Conservation (phyloP, 2,888 invertebrate genomes). For the Drosophila kuntzei region DNA sequence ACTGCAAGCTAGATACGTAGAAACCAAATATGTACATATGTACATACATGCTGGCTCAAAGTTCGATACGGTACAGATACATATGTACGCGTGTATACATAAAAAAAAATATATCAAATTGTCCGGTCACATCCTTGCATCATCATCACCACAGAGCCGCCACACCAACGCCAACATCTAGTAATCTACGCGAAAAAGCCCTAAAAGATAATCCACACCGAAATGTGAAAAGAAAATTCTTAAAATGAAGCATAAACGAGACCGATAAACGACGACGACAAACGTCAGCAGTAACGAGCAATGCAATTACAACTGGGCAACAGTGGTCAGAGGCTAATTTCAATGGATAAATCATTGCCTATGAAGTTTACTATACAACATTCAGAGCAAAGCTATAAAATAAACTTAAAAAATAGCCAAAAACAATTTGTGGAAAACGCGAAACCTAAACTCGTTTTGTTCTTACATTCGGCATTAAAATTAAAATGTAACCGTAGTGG, state of each 20-base stretch:
- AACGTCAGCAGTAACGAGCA: conserved; percentile 71
- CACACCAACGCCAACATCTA: conserved; percentile 25
- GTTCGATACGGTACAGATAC: conserved; percentile 60
- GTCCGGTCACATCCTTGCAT: conserved; percentile 71
- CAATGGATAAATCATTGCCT: conserved; percentile 8
- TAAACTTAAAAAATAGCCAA: conserved; percentile 31
- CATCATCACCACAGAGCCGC: conserved; percentile 46
- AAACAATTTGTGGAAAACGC: conserved; percentile 72
- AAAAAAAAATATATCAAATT: conserved; percentile 69
- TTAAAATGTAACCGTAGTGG: conserved; percentile 64
- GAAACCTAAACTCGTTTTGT: conserved; percentile 69
- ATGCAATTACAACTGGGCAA: conserved; percentile 39
- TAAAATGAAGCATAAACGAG: conserved; percentile 66
- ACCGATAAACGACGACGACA: conserved; percentile 51
- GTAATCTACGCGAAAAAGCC: conserved; percentile 23
- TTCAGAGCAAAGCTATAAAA: conserved; percentile 28
- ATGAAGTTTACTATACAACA: conserved; percentile 5
- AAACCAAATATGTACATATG: conserved; percentile 32
- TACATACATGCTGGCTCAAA: conserved; percentile 57
- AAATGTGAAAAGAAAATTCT: conserved; percentile 49
- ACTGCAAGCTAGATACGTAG: conserved; percentile 46
- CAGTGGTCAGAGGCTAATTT: conserved; percentile 10
- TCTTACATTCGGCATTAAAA: conserved; percentile 75
- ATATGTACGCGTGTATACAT: conserved; percentile 59
- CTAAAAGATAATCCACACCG: conserved; percentile 62